Evolutionary conservation across 1,140 invertebrate genomes (phyloP).

Genomic region (Ylistrum balloti): DNA sequence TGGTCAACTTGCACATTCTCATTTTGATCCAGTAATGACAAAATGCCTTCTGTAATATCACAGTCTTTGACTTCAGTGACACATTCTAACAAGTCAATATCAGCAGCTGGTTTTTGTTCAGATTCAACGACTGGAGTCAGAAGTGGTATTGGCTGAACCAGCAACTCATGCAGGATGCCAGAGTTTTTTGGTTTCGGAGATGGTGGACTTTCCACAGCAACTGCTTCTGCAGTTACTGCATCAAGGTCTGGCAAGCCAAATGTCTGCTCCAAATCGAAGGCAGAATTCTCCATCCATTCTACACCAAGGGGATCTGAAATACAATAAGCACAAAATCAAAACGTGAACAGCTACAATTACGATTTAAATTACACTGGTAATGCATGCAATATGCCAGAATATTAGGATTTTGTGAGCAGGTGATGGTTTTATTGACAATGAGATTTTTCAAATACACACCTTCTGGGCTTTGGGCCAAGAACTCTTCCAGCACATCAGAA

Average conservation of each 20-base stretch:
- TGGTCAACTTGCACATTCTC: neutral
- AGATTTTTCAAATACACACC: constrained; percentile 32
- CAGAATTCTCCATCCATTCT: constrained; percentile 71
- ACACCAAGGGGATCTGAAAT: constrained; percentile 64
- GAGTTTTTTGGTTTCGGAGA: constrained; percentile 21
- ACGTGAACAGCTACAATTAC: no score
- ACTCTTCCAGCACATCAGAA: constrained; percentile 53
- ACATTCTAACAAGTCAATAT: constrained; percentile 45
- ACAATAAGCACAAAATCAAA: constrained; percentile 42
- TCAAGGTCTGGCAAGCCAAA: constrained; percentile 52
- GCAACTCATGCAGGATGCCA: constrained; percentile 51
- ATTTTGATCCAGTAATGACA: constrained; percentile 12
- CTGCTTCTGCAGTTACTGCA: constrained; percentile 29
- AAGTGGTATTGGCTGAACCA: constrained; percentile 53
- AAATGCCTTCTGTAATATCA: constrained; percentile 16
- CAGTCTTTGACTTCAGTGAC: constrained; percentile 3
- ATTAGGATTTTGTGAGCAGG: neutral
- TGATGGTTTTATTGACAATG: neutral
- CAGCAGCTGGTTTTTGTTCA: neutral
- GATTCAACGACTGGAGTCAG: constrained; percentile 19
- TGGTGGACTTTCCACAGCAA: constrained; percentile 37
- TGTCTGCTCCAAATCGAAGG: constrained; percentile 57
- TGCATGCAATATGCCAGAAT: no score
- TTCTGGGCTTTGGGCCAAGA: constrained; percentile 49
- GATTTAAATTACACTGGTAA: no score